phyloP scores from a whole-genome alignment of 2,113 vertebrate species.

The Callopanchax toddi region DNA sequence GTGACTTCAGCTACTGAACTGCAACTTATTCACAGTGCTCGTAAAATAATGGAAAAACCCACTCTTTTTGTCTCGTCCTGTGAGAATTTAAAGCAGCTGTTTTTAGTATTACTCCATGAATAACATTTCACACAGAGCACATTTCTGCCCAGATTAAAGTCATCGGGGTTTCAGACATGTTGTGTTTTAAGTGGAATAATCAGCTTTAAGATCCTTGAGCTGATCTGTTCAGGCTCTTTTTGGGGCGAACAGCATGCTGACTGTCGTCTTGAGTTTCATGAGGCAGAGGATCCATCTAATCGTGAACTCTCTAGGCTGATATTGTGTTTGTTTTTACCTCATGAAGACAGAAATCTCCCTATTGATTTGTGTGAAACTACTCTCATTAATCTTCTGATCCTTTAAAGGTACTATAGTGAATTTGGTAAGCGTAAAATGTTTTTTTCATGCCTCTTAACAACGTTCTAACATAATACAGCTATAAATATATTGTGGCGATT shows the following conservation, averaged over 20 bases:
- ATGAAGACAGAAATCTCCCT: too few species aligned
- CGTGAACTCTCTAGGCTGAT: too few species aligned
- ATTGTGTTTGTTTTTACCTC: too few species aligned
- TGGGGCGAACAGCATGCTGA: too few species aligned
- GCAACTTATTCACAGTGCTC: not conserved
- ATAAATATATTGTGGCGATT: too few species aligned
- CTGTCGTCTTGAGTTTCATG: too few species aligned
- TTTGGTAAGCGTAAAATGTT: too few species aligned
- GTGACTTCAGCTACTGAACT: not conserved
- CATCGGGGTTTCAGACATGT: constrained; percentile 1
- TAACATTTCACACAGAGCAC: constrained; percentile 12
- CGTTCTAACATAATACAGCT: too few species aligned
- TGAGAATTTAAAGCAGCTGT: constrained; percentile 8
- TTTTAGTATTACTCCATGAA: constrained; percentile 24
- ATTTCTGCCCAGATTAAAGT: constrained; percentile 14
- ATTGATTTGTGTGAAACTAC: not conserved
- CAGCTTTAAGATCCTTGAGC: not conserved
- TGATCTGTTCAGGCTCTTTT: not conserved
- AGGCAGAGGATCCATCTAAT: too few species aligned
- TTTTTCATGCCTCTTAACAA: too few species aligned
- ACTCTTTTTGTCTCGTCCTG: not conserved
- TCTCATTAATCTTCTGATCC: too few species aligned
- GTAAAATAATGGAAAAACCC: not conserved
- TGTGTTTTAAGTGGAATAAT: not conserved
- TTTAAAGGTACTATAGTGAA: too few species aligned